Percentiles rank a stretch among this genome's conserved stretches.
Evolutionary conservation across 35 echinoderm and acorn worm genomes (phyloP).

Genomic region (Anneissia japonica): DNA sequence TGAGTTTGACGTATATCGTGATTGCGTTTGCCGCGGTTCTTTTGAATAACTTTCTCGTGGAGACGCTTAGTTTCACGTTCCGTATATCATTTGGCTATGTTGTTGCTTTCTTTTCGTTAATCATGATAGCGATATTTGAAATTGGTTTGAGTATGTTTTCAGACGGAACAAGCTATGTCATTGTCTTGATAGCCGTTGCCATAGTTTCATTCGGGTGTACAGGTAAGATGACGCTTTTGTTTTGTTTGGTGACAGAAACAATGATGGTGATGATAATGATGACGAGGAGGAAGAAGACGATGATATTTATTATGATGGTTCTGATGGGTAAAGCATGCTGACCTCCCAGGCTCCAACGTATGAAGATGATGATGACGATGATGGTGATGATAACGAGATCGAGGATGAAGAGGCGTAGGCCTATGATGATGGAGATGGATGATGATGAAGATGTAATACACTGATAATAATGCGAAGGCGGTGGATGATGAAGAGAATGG

Average conservation of each 20-base stretch:
- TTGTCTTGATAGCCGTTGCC: slow-evolving; percentile 56
- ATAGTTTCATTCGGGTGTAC: slow-evolving; percentile 63
- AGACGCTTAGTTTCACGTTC: slow-evolving; percentile 41
- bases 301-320: not conserved
- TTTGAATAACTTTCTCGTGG: slow-evolving; percentile 59
- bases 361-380: not conserved
- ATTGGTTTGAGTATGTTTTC: slow-evolving; percentile 50
- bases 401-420: not conserved
- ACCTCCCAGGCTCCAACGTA: not conserved
- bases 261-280: not conserved
- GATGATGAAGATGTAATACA: too few species aligned
- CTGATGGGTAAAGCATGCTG: not conserved
- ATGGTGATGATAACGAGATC: not conserved
- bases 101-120: slow-evolving; percentile 42
- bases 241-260: too few species aligned
- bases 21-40: slow-evolving; percentile 56
- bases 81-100: slow-evolving; percentile 55
- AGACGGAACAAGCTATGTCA: slow-evolving; percentile 27
- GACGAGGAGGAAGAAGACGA: not conserved
- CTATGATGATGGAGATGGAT: not conserved
- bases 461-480: too few species aligned
- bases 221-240: slow-evolving; percentile 14
- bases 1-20: slow-evolving; percentile 58
- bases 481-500: too few species aligned
- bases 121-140: slow-evolving; percentile 49